Percentiles rank a stretch among this genome's conserved stretches.
These are phyloP conservation scores for Sebastes variabilis DNA, from an alignment of 2,797 vertebrate genomes.

Conservation along the genomic window DNA sequence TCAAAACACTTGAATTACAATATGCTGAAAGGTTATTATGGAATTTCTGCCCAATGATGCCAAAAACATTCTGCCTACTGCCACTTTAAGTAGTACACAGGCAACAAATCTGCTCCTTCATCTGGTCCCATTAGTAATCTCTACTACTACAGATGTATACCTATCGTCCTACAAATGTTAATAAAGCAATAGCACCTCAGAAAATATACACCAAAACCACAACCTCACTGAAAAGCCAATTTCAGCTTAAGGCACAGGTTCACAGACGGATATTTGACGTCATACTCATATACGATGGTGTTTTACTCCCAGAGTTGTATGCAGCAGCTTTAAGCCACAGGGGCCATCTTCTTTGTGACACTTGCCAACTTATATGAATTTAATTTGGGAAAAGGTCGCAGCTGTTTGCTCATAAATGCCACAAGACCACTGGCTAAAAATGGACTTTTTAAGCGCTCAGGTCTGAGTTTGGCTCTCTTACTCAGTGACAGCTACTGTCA, in stretches of 20 bases:
- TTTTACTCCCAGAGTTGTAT: background rate
- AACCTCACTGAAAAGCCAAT: background rate
- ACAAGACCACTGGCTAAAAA: slow-evolving; percentile 39
- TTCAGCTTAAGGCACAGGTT: background rate
- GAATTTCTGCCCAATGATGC: no score
- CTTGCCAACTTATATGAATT: slow-evolving; percentile 31
- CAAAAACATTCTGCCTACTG: no score
- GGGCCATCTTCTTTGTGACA: slow-evolving; percentile 19
- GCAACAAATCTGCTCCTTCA: background rate
- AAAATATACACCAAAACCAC: background rate
- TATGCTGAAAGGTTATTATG: no score
- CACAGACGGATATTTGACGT: background rate
- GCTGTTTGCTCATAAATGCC: slow-evolving; percentile 55
- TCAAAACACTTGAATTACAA: no score
- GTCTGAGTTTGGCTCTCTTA: slow-evolving; percentile 1
- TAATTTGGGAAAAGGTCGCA: slow-evolving; percentile 53
- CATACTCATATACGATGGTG: background rate
- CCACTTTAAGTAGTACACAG: no score
- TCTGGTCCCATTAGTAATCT: background rate
- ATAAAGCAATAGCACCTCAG: background rate
- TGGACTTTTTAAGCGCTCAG: slow-evolving; percentile 12
- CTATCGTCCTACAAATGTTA: background rate
- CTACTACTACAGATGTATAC: background rate
- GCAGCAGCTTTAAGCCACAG: slow-evolving; percentile 27
- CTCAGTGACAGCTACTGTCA: slow-evolving; percentile 6